A percentile compares a stretch with the other conserved stretches of the same genome.
phyloP scores from a whole-genome alignment of 2,113 vertebrate species.

The Brachyhypopomus occidentalis region DNA sequence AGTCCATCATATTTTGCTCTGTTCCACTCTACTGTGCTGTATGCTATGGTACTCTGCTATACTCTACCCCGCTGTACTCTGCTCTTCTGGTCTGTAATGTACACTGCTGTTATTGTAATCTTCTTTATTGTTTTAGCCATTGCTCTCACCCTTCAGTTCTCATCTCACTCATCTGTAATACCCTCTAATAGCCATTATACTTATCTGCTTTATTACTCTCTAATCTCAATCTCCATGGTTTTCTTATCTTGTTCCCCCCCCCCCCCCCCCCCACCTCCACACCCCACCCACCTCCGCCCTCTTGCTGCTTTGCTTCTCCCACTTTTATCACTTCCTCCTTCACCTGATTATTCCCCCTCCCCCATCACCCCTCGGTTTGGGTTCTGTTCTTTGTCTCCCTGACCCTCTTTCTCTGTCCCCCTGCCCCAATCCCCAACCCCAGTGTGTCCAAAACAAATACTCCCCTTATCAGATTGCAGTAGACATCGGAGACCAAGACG shows the following conservation, averaged over 20 bases:
- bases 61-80: neutral
- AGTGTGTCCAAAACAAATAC: constrained; percentile 18
- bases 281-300: no score
- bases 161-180: no score
- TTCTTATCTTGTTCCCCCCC: no score
- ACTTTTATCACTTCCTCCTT: neutral
- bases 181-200: no score
- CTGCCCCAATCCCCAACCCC: neutral
- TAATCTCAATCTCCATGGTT: no score
- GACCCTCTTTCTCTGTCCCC: neutral
- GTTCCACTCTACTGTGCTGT: neutral
- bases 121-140: neutral
- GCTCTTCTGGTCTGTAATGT: neutral
- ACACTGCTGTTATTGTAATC: neutral
- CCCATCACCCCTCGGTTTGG: neutral
- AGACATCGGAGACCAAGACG: neutral
- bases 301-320: neutral
- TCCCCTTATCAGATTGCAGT: constrained; percentile 3
- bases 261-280: no score
- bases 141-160: no score
- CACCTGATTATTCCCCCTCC: neutral
- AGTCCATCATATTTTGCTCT: neutral
- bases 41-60: neutral
- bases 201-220: no score
- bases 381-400: constrained; percentile 1